Evolutionary conservation across 2,888 invertebrate species (phyloP), one percentile per base, ranked within the genome.

Genomic region (Crossocerus cetratus): DNA sequence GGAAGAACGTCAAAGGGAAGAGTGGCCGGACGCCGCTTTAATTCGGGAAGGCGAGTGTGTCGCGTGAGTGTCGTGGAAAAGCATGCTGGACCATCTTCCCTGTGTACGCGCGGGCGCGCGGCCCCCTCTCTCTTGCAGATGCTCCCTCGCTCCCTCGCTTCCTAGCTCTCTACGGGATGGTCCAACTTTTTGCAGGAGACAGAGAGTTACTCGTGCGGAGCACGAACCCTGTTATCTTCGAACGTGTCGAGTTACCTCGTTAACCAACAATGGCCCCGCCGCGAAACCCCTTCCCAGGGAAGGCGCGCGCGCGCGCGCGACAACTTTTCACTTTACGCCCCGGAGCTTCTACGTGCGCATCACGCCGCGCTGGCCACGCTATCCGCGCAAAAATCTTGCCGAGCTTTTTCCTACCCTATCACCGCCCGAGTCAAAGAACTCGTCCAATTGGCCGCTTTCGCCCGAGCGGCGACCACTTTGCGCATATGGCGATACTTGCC

Each of bases 211-310:
- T 83, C 84, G 87, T 80, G 85, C 86, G 79, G 77, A 83, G 86
- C 87, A 87, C 87, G 88, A 88, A 84, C 83, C 83, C 88, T 84
- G 87, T 87, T 89, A 88, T 88, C 88, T 86, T 86, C 83, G 87
- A 85, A 87, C 87, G 88, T 87, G 88, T 88, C 87, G 87, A 87
- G 88, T 89, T 88, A 88, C 86, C 88, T 89, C 87, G 88, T 88
- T 88, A 89, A 88, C 86, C 85, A 84, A 86, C 88, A 87, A 88
- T 87, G 82, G 81, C 81, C 70, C 75, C 76, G 76, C 81, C 77
- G 75, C 79, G 76, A 74, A 70, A 62, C 32, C 64, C 62, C 70
- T 55, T 68, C 57, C 42, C 65, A 60, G 70, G 67, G 60, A 70
- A 76, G n/a, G n/a, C n/a, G n/a, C n/a, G n/a, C n/a, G n/a, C n/a